Evolutionary conservation across 2,888 invertebrate genomes (phyloP), one percentile per base, ranked within the genome.

Genomic region (Drosophila eohydei): DNA sequence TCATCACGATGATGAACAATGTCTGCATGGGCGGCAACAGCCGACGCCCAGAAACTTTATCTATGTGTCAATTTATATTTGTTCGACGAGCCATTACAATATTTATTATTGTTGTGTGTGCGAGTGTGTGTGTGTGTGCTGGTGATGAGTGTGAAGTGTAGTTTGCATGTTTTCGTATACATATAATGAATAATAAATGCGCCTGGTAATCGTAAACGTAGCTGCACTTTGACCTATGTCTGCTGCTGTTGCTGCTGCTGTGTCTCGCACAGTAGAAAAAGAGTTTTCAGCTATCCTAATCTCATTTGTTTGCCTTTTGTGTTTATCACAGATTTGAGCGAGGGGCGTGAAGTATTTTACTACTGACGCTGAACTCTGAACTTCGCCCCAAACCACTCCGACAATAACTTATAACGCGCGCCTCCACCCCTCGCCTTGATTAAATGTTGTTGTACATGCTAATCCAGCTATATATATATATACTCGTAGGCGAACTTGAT

Each of bases 31-130:
- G 59, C 55, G 55, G 60, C 67, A 67, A 26, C 43, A 34, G 43
- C 9, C 63, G 79, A 80, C 74, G 88, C 83, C 86, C 79, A 68
- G 81, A 72, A 88, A 88, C 84, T 89, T 84, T 84, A 84, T 84
- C 84, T 81, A 66, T 74, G 65, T 83, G 87, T 89, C 89, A 84
- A 84, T 84, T 84, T 84, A 86, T 88, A 84, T 84, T 84, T 84
- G 84, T 88, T 83, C 89, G 84, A 79, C 79, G 66, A 87, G 84
- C 81, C 81, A 84, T 84, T 86, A 68, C 56, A 55, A 78, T 81
- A 84, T 88, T 88, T 88, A 88, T 86, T 88, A 71, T 83, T 78
- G 67, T 44, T 57, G 26, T 59, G 38, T 9, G 34, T 54, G 28
- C 4, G 5, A 34, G 64, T 38, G 58, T 14, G 41, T 56, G 61